Base-by-base conservation (phyloP, 2,797 vertebrate genomes). In the Streptopelia turtur region DNA sequence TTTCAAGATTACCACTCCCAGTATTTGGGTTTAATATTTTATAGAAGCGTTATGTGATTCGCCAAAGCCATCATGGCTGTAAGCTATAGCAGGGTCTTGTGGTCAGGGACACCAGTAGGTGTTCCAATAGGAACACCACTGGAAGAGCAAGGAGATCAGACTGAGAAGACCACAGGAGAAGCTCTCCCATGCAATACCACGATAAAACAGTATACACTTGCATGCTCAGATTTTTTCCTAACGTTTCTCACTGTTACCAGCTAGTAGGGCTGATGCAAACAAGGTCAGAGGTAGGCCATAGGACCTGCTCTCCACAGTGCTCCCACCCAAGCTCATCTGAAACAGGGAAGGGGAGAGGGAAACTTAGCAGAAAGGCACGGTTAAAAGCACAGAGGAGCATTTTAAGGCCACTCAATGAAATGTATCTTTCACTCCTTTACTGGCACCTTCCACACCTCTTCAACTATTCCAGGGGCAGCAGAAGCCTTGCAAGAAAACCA, bases 361-460 rank as follows among this genome's bases (percentile, higher is more conserved):
- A 57, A 33, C 15, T 10, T 9, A 24, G 28, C 41, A 45, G 43
- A 78, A 61, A 66, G 23, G 17, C 43, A 56, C 68, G n/a, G 39
- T 33, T 28, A 75, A 59, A 35, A 69, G 27, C 11, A 1, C 1
- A 10, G 23, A 9, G 1, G 3, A 59, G 22, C 17, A 0, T 1
- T 68, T 25, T 45, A 61, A 82, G 49, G 49, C 37, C 77, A 25
- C 49, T 33, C 23, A 7, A 15, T 30, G 56, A 21, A 53, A 75
- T 79, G 53, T n/a, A 69, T 43, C 33, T 75, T 49, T 35, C 50
- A 14, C 20, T 79, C 50, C 66, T 74, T 45, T 45, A n/a, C 55
- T 31, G 24, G 25, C 68, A 64, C 21, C 27, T 50, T 64, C 35
- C 5, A 35, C 3, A 5, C 37, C 55, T 43, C 59, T 66, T 47